phyloP scores from a whole-genome alignment of 2,888 invertebrate species.

The Leuctra nigra region DNA sequence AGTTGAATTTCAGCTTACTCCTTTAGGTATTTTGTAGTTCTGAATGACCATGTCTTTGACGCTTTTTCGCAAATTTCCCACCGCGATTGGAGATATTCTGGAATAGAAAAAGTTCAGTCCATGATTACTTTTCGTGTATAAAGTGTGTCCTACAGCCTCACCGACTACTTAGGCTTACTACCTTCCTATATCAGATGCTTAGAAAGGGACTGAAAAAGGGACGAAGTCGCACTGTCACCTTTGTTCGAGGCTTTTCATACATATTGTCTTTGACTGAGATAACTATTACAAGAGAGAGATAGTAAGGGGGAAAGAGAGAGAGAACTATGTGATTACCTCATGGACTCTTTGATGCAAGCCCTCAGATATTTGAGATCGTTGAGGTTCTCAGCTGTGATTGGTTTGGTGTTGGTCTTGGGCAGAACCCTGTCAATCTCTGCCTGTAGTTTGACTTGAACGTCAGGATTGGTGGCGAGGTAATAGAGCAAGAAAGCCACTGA shows the following conservation, averaged over 20 bases:
- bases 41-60: conserved; percentile 50
- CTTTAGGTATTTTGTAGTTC: conserved; percentile 56
- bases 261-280: too few relatives aligned
- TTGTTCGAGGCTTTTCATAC: too few relatives aligned
- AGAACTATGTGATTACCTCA: conserved; percentile 20
- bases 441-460: conserved; percentile 46
- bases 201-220: too few relatives aligned
- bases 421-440: conserved; percentile 35
- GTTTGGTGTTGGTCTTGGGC: conserved; percentile 25
- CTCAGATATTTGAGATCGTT: conserved; percentile 39
- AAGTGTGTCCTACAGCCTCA: too few relatives aligned
- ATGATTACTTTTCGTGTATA: too few relatives aligned
- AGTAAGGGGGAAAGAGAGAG: too few relatives aligned
- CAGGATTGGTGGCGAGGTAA: conserved; percentile 47
- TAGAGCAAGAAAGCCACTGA: conserved; percentile 44
- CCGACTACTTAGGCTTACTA: too few relatives aligned
- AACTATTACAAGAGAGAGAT: too few relatives aligned
- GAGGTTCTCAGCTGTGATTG: conserved; percentile 37
- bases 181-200: too few relatives aligned
- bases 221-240: too few relatives aligned
- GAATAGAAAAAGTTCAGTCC: too few relatives aligned
- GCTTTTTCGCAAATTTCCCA: conserved; percentile 49
- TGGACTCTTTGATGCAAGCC: conserved; percentile 32
- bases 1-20: conserved; percentile 40
- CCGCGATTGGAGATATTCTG: conserved; percentile 49